Base-by-base conservation (phyloP, 2,888 invertebrate genomes). In the Cybosia mesomella region DNA sequence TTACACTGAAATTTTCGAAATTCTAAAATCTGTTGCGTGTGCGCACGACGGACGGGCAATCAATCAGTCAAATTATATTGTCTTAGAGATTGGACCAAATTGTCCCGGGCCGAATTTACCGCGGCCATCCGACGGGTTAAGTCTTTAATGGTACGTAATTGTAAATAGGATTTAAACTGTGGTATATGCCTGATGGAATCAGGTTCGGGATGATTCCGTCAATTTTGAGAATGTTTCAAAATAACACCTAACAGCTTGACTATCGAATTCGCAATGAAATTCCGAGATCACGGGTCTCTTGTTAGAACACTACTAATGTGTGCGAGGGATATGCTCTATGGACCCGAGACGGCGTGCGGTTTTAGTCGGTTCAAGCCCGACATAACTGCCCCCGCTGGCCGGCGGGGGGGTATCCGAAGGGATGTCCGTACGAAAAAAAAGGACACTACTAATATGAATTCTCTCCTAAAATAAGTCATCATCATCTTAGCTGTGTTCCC, bases 41-140 rank as follows among this genome's bases (percentile, higher is more conserved):
- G 72, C 64, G 64, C 61, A 58, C 58, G 72, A 79, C 77, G 36
- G 70, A 75, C 67, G 55, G 83, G 83, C 92, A 85, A 93, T 94
- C 93, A 92, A 92, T 93, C 93, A 93, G 92, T 91, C 93, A 90
- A 93, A 93, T 93, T 94, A 94, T 91, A 91, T 92, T 93, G 94
- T 94, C 94, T 92, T 89, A 89, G 88, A 85, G 88, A 90, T 87
- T 86, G 87, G 73, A 82, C 88, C 84, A 90, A 91, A 91, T 91
- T 87, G 90, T 79, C 80, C 74, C 76, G 76, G 71, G 84, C 86
- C 89, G 82, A 88, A 89, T 79, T 79, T 81, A 79, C 73, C 73
- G 53, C 60, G 34, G 66, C 74, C 74, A 77, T 79, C 71, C 74
- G 77, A 77, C 79, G 79, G 79, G 82, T 83, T 82, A 87, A 88